phyloP scores from a whole-genome alignment of 2,113 vertebrate species.

The Cryptotis parvus region DNA sequence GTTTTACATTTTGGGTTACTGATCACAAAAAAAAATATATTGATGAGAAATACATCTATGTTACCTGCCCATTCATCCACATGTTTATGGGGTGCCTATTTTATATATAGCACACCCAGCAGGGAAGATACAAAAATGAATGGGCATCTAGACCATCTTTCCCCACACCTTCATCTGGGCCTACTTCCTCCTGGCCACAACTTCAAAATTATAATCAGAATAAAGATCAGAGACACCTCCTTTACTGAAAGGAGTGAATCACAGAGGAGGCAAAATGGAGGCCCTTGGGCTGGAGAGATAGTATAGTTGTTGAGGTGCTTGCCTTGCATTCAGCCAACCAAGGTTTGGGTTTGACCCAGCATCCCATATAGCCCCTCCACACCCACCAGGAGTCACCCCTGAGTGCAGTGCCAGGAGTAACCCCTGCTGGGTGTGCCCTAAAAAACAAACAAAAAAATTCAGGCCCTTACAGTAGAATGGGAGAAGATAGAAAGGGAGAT shows the following conservation, averaged over 20 bases:
- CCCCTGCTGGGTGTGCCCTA: too few relatives aligned
- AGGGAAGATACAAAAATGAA: background rate
- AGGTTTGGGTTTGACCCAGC: too few relatives aligned
- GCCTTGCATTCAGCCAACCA: too few relatives aligned
- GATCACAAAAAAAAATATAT: background rate
- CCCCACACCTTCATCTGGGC: background rate
- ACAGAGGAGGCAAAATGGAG: background rate
- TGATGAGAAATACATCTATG: background rate
- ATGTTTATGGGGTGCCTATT: background rate
- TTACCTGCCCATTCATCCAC: background rate
- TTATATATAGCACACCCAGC: background rate
- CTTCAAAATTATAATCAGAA: background rate
- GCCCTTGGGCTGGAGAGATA: too few relatives aligned
- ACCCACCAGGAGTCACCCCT: too few relatives aligned
- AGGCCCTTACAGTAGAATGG: background rate
- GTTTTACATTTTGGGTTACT: slow-evolving; percentile 30
- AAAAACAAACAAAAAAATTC: background rate
- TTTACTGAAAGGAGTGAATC: background rate
- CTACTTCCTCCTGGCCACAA: background rate
- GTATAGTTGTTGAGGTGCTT: too few relatives aligned
- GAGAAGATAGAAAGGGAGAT: background rate
- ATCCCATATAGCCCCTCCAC: too few relatives aligned
- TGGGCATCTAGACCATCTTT: background rate
- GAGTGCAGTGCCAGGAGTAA: too few relatives aligned
- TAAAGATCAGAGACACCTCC: background rate